Evolutionary conservation across 35 echinoderm and acorn worm species (phyloP).

Genomic region (Hemicentrotus pulcherrimus): DNA sequence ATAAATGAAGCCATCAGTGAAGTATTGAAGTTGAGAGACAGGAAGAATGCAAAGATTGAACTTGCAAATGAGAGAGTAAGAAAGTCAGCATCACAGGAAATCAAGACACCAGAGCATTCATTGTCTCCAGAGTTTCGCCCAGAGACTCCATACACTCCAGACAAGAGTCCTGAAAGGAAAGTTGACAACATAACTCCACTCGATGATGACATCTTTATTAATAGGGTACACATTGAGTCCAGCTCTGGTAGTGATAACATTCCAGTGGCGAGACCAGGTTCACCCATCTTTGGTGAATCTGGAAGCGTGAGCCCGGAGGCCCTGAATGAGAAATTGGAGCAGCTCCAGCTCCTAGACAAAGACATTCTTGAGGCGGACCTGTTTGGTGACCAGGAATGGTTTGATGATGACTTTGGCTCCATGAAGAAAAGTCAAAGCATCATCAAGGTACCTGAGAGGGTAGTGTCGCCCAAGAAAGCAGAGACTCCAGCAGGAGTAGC

Average conservation of each 20-base stretch:
- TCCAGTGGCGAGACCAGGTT: slow-evolving; percentile 82
- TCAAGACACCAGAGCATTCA: slow-evolving; percentile 7
- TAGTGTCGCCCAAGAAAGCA: slow-evolving; percentile 27
- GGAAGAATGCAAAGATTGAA: slow-evolving; percentile 37
- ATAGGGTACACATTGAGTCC: slow-evolving; percentile 81
- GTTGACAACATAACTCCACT: slow-evolving; percentile 63
- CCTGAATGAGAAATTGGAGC: slow-evolving; percentile 79
- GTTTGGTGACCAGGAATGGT: slow-evolving; percentile 97
- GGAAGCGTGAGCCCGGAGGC: slow-evolving; percentile 83
- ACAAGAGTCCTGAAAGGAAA: slow-evolving; percentile 53
- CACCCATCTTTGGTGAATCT: slow-evolving; percentile 93
- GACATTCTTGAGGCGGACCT: slow-evolving; percentile 88
- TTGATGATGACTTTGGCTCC: slow-evolving; percentile 97
- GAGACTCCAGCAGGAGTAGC: slow-evolving; percentile 20
- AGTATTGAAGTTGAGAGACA: slow-evolving; percentile 31
- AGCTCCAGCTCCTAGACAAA: slow-evolving; percentile 74
- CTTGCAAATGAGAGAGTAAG: slow-evolving; percentile 41
- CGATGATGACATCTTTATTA: slow-evolving; percentile 84
- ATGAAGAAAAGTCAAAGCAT: slow-evolving; percentile 93
- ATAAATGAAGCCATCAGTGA: slow-evolving; percentile 67
- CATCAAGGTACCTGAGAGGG: slow-evolving; percentile 83
- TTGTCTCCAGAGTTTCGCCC: slow-evolving; percentile 45
- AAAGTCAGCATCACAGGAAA: background rate
- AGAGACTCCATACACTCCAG: slow-evolving; percentile 79
- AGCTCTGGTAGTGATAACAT: slow-evolving; percentile 55